Evolutionary conservation across 2,113 vertebrate genomes (phyloP).

Genomic region (Gulo gulo): DNA sequence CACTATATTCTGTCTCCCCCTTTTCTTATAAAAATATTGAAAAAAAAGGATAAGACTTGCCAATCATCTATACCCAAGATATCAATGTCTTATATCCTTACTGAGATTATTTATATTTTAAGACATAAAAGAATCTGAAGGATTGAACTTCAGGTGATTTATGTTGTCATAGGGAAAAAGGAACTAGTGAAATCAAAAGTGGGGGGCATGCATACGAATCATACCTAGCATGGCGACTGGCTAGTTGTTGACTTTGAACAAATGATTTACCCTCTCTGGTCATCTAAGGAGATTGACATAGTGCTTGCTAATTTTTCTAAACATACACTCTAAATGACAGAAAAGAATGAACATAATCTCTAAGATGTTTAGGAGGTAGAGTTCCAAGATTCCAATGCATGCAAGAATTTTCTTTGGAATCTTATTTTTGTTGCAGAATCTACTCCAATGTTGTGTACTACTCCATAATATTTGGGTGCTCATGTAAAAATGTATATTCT

Average conservation of each 20-base stretch:
- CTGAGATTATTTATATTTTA: not conserved
- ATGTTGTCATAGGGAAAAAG: not conserved
- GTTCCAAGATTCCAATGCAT: not conserved
- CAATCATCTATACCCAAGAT: not conserved
- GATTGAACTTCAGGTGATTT: not conserved
- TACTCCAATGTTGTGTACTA: not conserved
- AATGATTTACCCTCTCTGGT: not conserved
- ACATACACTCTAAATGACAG: not conserved
- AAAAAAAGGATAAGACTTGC: not conserved
- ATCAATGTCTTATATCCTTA: not conserved
- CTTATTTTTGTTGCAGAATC: not conserved
- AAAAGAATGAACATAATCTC: not conserved
- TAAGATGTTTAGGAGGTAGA: not conserved
- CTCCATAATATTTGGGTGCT: not conserved
- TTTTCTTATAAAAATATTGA: not conserved
- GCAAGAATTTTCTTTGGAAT: not conserved
- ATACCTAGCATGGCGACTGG: not conserved
- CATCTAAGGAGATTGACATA: not conserved
- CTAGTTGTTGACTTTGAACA: not conserved
- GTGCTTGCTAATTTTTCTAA: not conserved
- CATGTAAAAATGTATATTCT: not conserved
- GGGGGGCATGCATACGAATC: not conserved
- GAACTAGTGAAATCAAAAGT: not conserved
- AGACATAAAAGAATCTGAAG: not conserved
- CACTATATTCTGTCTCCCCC: not conserved